Base-by-base conservation (phyloP, 2,113 vertebrate genomes). In the Argyrosomus japonicus region DNA sequence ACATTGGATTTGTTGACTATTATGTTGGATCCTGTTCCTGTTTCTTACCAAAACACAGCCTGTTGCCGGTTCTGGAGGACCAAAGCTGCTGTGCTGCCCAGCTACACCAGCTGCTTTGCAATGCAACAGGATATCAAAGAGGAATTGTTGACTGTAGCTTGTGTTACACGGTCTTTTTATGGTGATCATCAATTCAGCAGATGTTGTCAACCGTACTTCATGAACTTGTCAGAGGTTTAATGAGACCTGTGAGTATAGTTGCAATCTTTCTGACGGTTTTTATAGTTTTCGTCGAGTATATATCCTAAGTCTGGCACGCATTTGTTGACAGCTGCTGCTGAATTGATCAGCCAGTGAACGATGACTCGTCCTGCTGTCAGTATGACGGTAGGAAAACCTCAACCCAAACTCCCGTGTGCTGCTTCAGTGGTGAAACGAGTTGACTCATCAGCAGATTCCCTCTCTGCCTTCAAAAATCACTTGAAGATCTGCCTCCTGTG, bases 101-200 rank as follows among this genome's bases (percentile, higher is more conserved):
- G 21, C 19, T 17, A 12, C 43, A 12, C 82, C 45, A 69, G 40
- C 68, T 68, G 63, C 64, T 77, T 62, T 54, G 43, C 67, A 11
- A 21, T 72, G 88, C 62, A 84, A 87, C 72, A 70, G 48, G 80
- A 81, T 82, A 62, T 74, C 58, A 56, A 68, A 51, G 73, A 68
- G 64, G 29, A 76, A 40, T 36, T 85, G 85, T 81, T 85, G 63
- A 78, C 87, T 60, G 73, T 47, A 25, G 78, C 43, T 86, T 79
- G 15, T 58, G 53, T 89, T 86, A 65, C 85, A 2, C 2, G 1
- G 21, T 15, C 14, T 47, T 29, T 87, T 61, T 53, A 71, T 51
- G 64, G 25, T 65, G 29, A 64, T 29, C 51, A 64, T 77, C 43
- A 77, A 32, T 81, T 81, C 68, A 83, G 15, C 82, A 83, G 77